Percentiles rank a stretch among this genome's conserved stretches.
Conservation (phyloP, 2,113 vertebrate species). For the Geococcyx californianus region DNA sequence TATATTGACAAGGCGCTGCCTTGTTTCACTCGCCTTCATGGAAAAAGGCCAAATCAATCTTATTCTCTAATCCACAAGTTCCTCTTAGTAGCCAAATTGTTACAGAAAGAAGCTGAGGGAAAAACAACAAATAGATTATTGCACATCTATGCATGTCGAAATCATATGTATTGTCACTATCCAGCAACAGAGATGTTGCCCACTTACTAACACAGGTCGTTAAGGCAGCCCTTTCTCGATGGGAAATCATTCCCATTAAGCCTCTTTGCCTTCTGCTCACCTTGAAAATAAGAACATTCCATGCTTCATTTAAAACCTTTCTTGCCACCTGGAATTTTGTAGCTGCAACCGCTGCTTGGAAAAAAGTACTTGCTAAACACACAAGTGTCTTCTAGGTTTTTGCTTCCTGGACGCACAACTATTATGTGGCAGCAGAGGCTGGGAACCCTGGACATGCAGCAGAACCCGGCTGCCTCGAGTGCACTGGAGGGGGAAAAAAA, state of each 20-base stretch:
- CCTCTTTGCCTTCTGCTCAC: background rate
- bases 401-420: background rate
- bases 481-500: background rate
- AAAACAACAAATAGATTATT: background rate
- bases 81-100: background rate
- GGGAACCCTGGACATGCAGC: background rate
- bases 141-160: background rate
- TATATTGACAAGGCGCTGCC: background rate
- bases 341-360: background rate
- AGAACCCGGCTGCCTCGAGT: background rate
- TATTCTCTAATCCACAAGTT: rapidly evolving
- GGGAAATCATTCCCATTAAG: background rate
- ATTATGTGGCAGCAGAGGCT: background rate
- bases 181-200: background rate
- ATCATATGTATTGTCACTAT: background rate
- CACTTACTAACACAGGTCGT: background rate
- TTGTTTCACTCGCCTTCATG: background rate
- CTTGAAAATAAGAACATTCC: background rate
- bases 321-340: background rate
- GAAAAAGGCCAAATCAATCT: background rate
- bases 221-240: background rate
- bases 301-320: background rate
- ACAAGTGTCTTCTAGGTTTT: background rate
- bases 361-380: background rate
- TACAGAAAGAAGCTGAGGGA: background rate